Evolutionary conservation across 2,113 vertebrate genomes (phyloP), one percentile per base, ranked within the genome.

Genomic region (Ciconia maguari): DNA sequence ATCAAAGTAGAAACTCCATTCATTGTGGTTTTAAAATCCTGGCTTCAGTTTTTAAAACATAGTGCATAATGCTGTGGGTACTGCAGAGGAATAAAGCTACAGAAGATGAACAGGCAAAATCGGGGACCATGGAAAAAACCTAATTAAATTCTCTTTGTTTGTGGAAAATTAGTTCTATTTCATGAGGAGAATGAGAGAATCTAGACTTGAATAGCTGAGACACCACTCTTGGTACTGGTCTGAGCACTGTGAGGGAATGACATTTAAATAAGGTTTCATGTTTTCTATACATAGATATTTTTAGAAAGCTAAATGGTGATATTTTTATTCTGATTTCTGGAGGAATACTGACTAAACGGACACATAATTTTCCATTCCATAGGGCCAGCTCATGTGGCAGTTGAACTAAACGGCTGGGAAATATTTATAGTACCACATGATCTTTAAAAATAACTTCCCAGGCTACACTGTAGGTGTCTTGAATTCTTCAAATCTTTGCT

Each of bases 401-500:
- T 75, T 83, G 55, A 88, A 75, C 69, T 54, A 8, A 94, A 70
- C 62, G 86, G 24, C 51, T 91, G 75, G 78, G 95, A 94, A 96
- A 60, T 97, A 96, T 94, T 97, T 95, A 55, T 81, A 77, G 66
- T 88, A 78, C 58, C 84, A 58, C 55, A 64, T 88, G 91, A 90
- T 92, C 60, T 93, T 93, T 83, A 94, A 96, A 95, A 96, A 94
- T 93, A 97, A 78, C 92, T 92, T 88, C 30, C 55, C 38, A 86
- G 58, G 22, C 91, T 66, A 16, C 27, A 4, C 24, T 62, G 22
- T 66, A 36, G 36, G 91, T 54, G 30, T 81, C 90, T 94, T 58
- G 57, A 69, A 84, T 92, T 93, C 49, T 95, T 89, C 52, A 61
- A 84, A 21, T 91, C 71, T 88, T 93, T 90, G 38, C 60, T 85